A percentile compares a stretch with the other conserved stretches of the same genome.
phyloP scores from a whole-genome alignment of 2,113 vertebrate genomes.

The Reinhardtius hippoglossoides region DNA sequence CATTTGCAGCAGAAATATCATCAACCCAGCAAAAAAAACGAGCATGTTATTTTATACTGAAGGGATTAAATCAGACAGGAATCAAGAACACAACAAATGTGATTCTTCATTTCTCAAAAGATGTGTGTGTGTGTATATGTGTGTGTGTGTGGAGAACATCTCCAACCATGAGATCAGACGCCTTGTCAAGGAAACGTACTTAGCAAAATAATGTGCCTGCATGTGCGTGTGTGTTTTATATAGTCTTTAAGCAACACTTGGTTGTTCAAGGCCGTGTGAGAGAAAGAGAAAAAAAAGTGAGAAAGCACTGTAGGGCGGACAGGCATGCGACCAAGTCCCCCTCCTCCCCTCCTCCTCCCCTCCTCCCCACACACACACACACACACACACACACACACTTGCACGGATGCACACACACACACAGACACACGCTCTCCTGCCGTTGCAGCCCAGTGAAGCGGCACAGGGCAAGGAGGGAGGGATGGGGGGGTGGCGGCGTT shows the following conservation, averaged over 20 bases:
- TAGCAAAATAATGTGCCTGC: constrained; percentile 23
- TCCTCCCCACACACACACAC: background rate
- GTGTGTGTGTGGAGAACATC: background rate
- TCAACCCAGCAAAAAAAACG: background rate
- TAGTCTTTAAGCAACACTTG: constrained; percentile 69
- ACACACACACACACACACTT: constrained; percentile 20
- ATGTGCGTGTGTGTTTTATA: constrained; percentile 18
- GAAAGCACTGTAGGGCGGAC: constrained; percentile 72
- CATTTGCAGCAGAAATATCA: background rate
- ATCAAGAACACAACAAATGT: background rate
- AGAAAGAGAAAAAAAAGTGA: constrained; percentile 70
- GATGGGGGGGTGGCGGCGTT: constrained; percentile 3
- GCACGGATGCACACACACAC: constrained; percentile 24
- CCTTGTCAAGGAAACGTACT: background rate
- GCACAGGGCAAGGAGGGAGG: constrained; percentile 66
- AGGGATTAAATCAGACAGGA: no score
- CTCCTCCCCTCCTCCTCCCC: background rate
- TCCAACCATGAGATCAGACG: background rate
- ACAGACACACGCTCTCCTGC: constrained; percentile 21
- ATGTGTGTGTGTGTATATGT: no score
- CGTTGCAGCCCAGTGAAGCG: constrained; percentile 84
- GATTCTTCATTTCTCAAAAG: background rate
- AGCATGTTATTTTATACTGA: background rate
- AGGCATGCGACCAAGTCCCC: constrained; percentile 70
- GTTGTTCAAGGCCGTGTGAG: constrained; percentile 68